Conservation (phyloP, 2,888 invertebrate genomes). For the Neocrepidodera transversa region DNA sequence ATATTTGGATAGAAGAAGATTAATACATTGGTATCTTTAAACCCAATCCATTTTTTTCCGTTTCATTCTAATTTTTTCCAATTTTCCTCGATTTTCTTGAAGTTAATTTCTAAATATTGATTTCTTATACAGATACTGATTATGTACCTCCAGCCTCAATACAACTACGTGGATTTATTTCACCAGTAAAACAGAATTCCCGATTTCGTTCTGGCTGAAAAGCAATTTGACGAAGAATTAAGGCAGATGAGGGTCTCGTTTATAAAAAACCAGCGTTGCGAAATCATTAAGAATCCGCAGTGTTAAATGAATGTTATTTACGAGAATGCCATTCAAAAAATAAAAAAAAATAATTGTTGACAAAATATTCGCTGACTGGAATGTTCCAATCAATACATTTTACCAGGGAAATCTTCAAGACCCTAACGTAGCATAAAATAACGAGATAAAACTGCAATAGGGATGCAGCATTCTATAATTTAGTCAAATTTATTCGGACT, state of each 20-base stretch:
- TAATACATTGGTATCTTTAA: no score
- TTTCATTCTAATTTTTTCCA: no score
- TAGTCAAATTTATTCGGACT: slow-evolving; percentile 33
- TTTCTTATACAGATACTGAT: no score
- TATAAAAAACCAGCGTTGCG: slow-evolving; percentile 17
- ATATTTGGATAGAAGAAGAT: no score
- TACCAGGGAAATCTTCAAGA: slow-evolving; percentile 10
- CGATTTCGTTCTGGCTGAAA: slow-evolving; percentile 17
- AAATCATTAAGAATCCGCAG: slow-evolving; percentile 20
- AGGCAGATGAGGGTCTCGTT: slow-evolving; percentile 21
- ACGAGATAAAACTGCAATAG: slow-evolving; percentile 25
- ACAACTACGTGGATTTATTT: slow-evolving; percentile 6
- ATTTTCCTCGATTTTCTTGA: no score
- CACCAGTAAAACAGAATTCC: slow-evolving; percentile 14
- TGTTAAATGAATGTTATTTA: slow-evolving; percentile 17
- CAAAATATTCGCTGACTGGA: not conserved
- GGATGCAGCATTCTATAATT: slow-evolving; percentile 27
- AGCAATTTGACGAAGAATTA: slow-evolving; percentile 27
- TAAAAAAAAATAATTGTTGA: not conserved
- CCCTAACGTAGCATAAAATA: slow-evolving; percentile 17
- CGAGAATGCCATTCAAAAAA: slow-evolving; percentile 8
- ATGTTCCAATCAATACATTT: slow-evolving; percentile 15
- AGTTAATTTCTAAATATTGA: no score
- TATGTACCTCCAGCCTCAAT: no score
- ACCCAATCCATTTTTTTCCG: no score